Conservation (phyloP, 2,888 invertebrate species). For the Aproaerema taeniolella region DNA sequence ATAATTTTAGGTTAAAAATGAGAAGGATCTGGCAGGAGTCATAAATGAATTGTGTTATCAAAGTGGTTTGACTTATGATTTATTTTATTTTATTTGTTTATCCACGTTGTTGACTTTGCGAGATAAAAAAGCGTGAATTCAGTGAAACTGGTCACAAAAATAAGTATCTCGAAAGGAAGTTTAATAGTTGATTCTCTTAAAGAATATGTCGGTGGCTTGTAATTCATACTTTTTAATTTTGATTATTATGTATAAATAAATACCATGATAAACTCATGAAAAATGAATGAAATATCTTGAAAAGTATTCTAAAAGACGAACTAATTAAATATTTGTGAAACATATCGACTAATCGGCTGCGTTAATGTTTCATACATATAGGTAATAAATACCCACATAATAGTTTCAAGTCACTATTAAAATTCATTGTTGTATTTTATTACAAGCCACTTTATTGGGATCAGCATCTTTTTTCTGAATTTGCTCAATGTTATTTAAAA, state of each 20-base stretch:
- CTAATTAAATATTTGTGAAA: too few species aligned
- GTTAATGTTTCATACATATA: too few species aligned
- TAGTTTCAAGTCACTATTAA: too few species aligned
- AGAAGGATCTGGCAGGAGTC: too few species aligned
- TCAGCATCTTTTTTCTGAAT: slow-evolving; percentile 33
- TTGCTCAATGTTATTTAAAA: slow-evolving; percentile 52
- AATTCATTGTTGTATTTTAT: too few species aligned
- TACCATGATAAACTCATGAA: too few species aligned
- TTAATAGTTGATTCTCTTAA: neutral
- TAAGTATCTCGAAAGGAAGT: neutral
- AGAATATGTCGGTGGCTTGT: slow-evolving; percentile 1
- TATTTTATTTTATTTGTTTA: neutral
- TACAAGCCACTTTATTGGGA: slow-evolving; percentile 23
- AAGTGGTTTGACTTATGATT: neutral
- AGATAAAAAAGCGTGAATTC: neutral
- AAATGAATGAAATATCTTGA: too few species aligned
- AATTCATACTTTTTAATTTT: too few species aligned
- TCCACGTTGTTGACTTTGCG: neutral
- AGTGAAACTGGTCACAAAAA: slow-evolving; percentile 1
- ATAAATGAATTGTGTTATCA: neutral
- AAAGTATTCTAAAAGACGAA: too few species aligned
- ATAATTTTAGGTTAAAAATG: slow-evolving; percentile 17
- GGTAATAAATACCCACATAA: too few species aligned
- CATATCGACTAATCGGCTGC: too few species aligned
- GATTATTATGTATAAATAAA: too few species aligned